Evolutionary conservation across 2,113 vertebrate species (phyloP), one percentile per base, ranked within the genome.

Genomic region (Corythoichthys haematopterus): DNA sequence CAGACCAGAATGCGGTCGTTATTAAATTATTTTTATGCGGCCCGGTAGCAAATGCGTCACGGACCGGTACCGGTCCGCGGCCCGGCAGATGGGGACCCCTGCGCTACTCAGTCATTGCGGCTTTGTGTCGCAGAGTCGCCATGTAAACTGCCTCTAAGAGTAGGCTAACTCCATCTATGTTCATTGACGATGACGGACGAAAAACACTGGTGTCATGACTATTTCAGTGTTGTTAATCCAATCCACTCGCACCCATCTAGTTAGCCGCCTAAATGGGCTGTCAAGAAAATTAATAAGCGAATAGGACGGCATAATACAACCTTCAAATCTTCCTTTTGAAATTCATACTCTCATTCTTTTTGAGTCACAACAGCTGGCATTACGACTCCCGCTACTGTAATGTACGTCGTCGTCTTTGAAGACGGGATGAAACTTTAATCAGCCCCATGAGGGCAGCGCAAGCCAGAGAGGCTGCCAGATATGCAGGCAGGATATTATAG

Each of bases 351-450:
- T 57, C 52, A 33, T 55, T 55, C 52, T 35, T 10, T 9, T 4
- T 6, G 28, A 55, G 9, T 55, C 55, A 56, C 55, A 37, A 57
- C 33, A 57, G 55, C 55, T 36, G 55, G 52, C 52, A 28, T 28
- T 20, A n/a, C 14, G 3, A 53, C 55, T 56, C 28, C 33, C 6
- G 28, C 33, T 28, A 62, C 40, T 2, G 16, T 12, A 33, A 8
- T 2, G 13, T 48, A 64, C 15, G 57, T 37, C 56, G 43, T 66
- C 57, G 65, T 78, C 47, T 70, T 72, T 72, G 47, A 80, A 66
- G 71, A 79, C 61, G 33, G 58, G 48, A 76, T 75, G 63, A 68
- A 77, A 65, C 63, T 78, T 61, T 68, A 70, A 71, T 78, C 72
- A 65, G n/a, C 3, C 58, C 66, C 64, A 52, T 4, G 55, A 13